A percentile compares a stretch with the other conserved stretches of the same genome.
Evolutionary conservation across 2,797 vertebrate species (phyloP).

Genomic region (Enteromius paludinosus): DNA sequence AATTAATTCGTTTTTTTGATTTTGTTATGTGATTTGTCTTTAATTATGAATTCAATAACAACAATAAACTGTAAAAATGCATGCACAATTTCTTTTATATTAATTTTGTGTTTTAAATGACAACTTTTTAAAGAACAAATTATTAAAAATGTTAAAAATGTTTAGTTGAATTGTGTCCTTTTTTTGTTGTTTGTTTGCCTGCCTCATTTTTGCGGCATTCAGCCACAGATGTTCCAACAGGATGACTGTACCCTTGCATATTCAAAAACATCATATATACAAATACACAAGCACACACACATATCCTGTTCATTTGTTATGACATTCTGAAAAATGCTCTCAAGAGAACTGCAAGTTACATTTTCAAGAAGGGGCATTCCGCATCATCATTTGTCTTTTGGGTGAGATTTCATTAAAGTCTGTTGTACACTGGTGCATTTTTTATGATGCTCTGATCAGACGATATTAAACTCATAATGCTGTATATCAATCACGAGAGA

Average conservation of each 20-base stretch:
- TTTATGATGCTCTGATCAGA: constrained; percentile 54
- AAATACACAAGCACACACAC: background rate
- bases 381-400: constrained; percentile 48
- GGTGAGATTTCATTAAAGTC: constrained; percentile 47
- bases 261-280: constrained; percentile 8
- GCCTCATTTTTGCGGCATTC: background rate
- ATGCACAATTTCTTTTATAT: background rate
- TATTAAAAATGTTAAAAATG: background rate
- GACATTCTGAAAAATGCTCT: constrained; percentile 16
- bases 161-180: background rate
- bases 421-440: constrained; percentile 50
- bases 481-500: constrained; percentile 46
- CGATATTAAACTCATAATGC: constrained; percentile 44
- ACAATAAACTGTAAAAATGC: background rate
- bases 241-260: constrained; percentile 15
- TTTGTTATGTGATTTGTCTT: background rate
- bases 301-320: constrained; percentile 11
- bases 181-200: background rate
- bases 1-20: no score
- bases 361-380: constrained; percentile 34
- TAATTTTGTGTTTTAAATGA: background rate
- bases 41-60: background rate
- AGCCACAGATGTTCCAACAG: background rate
- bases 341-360: constrained; percentile 10
- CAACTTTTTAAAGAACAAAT: background rate